Evolutionary conservation across 2,797 vertebrate genomes (phyloP).

Genomic region (Thaleichthys pacificus): DNA sequence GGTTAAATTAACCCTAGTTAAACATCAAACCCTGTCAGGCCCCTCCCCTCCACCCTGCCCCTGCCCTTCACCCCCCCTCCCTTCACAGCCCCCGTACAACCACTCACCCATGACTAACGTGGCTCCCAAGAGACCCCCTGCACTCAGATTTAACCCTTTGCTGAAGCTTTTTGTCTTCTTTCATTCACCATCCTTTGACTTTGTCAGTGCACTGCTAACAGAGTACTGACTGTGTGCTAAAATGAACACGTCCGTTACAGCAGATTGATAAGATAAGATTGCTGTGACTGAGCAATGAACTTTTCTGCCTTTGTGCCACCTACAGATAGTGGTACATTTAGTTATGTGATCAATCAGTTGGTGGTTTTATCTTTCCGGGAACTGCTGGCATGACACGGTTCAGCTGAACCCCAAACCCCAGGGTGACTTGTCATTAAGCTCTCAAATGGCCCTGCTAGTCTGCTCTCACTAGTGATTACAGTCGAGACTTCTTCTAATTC

Average conservation of each 20-base stretch:
- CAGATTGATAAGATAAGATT: neutral
- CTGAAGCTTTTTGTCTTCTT: constrained; percentile 21
- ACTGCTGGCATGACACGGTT: neutral
- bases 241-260: neutral
- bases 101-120: constrained; percentile 38
- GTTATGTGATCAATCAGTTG: neutral
- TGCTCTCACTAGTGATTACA: constrained; percentile 2
- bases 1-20: constrained; percentile 67
- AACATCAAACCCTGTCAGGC: constrained; percentile 61
- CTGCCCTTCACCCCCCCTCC: neutral
- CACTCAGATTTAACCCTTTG: constrained; percentile 2
- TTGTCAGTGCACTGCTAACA: neutral
- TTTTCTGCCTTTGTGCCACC: neutral
- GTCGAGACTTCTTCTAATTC: neutral
- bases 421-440: neutral
- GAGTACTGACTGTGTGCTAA: neutral
- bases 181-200: neutral
- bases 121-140: constrained; percentile 23
- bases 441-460: neutral
- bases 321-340: neutral
- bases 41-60: constrained; percentile 11
- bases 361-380: neutral
- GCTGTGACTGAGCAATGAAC: neutral
- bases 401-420: neutral
- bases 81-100: neutral